phyloP scores from a whole-genome alignment of 2,113 vertebrate species.

The Chaetodon auriga region DNA sequence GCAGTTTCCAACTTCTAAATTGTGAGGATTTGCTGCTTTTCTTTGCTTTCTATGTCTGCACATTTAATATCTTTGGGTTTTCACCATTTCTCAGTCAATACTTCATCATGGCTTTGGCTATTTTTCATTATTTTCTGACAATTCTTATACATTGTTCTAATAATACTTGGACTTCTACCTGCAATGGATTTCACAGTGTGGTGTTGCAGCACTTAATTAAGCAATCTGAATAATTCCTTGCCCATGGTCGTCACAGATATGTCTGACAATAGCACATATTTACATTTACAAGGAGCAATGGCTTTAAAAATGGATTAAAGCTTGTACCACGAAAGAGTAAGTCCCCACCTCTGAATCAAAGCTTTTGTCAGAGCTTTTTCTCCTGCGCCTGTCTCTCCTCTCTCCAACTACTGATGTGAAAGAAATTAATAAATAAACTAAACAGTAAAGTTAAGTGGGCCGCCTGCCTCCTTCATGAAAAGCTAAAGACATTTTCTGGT shows the following conservation, averaged over 20 bases:
- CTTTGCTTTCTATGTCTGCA: no score
- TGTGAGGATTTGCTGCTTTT: no score
- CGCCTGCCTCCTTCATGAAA: slow-evolving; percentile 9
- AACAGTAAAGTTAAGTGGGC: slow-evolving; percentile 40
- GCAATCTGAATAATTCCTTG: not conserved
- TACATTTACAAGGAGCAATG: not conserved
- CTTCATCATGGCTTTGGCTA: not conserved
- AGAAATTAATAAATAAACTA: slow-evolving; percentile 17
- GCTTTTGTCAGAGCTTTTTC: slow-evolving; percentile 10
- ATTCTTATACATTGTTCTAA: not conserved
- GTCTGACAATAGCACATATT: not conserved
- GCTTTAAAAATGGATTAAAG: slow-evolving; percentile 18
- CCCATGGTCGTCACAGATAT: not conserved
- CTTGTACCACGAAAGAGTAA: not conserved
- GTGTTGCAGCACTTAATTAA: not conserved
- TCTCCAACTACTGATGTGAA: slow-evolving; percentile 12
- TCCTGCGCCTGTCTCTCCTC: not conserved
- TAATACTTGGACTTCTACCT: not conserved
- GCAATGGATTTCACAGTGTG: not conserved
- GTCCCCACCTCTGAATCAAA: slow-evolving; percentile 16
- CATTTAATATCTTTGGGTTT: no score
- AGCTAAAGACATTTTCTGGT: slow-evolving; percentile 15
- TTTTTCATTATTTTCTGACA: not conserved
- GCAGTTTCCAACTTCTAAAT: no score
- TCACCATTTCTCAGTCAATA: not conserved